Evolutionary conservation across 2,888 invertebrate species (phyloP).

Genomic region (Sinotaia quadrata): DNA sequence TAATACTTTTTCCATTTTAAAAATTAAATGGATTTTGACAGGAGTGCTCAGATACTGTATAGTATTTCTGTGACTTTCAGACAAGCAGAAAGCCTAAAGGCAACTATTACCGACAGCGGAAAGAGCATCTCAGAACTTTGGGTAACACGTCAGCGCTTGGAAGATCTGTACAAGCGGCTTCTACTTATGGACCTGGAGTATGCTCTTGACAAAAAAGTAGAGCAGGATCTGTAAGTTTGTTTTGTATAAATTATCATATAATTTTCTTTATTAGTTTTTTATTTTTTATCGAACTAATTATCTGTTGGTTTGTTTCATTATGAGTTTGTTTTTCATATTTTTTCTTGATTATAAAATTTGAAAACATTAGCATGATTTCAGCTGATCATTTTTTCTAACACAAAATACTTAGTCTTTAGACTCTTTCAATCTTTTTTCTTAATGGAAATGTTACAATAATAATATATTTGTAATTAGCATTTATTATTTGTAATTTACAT

Average conservation of each 20-base stretch:
- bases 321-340: not conserved
- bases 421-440: too few species aligned
- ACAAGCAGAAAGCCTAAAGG: constrained; percentile 68
- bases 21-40: too few species aligned
- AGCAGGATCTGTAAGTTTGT: constrained; percentile 80
- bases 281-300: too few species aligned
- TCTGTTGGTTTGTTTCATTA: too few species aligned
- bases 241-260: too few species aligned
- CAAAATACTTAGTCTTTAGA: too few species aligned
- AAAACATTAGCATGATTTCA: not conserved
- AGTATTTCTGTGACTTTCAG: constrained; percentile 48
- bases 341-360: not conserved
- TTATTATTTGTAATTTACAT: too few species aligned
- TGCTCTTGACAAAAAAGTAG: constrained; percentile 89
- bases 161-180: constrained; percentile 76
- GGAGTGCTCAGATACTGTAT: too few species aligned
- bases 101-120: constrained; percentile 54
- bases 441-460: too few species aligned
- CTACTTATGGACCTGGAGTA: constrained; percentile 86
- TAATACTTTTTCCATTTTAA: too few species aligned
- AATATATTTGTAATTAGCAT: too few species aligned
- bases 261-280: too few species aligned
- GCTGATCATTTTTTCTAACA: not conserved
- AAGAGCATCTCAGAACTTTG: constrained; percentile 73
- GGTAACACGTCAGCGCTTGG: constrained; percentile 73